These are phyloP conservation scores for Reticulitermes speratus DNA, from an alignment of 1,140 invertebrate genomes.

Conservation along the genomic window DNA sequence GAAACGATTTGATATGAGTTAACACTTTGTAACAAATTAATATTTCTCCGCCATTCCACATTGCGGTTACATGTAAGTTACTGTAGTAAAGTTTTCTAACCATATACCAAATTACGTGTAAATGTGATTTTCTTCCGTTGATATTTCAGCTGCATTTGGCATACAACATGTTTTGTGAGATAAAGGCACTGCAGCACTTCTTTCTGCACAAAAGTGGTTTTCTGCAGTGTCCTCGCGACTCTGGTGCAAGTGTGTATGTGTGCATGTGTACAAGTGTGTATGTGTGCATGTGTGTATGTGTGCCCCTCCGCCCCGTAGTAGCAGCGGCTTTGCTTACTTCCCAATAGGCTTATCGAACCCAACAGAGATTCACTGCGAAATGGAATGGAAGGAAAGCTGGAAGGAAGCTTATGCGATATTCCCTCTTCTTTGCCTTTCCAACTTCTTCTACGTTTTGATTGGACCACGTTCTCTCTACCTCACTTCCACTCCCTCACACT, in stretches of 20 bases:
- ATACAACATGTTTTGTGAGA: not conserved
- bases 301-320: not conserved
- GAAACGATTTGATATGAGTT: too few relatives aligned
- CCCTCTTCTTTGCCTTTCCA: not conserved
- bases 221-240: not conserved
- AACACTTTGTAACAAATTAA: too few relatives aligned
- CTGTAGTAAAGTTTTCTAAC: not conserved
- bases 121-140: not conserved
- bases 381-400: constrained; percentile 25
- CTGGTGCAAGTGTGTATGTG: not conserved
- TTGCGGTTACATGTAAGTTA: too few relatives aligned
- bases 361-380: constrained; percentile 29
- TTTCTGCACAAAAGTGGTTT: constrained; percentile 8
- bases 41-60: too few relatives aligned
- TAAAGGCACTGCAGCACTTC: not conserved
- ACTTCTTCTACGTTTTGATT: constrained; percentile 29
- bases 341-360: constrained; percentile 30
- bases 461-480: constrained; percentile 18
- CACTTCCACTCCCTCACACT: not conserved
- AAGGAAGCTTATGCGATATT: constrained; percentile 23
- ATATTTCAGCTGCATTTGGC: not conserved
- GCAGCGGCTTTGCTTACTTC: constrained; percentile 18
- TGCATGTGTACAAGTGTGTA: not conserved
- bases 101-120: not conserved
- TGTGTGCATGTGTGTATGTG: not conserved